Conservation (phyloP, 2,797 vertebrate species). For the Poecilia velifera region DNA sequence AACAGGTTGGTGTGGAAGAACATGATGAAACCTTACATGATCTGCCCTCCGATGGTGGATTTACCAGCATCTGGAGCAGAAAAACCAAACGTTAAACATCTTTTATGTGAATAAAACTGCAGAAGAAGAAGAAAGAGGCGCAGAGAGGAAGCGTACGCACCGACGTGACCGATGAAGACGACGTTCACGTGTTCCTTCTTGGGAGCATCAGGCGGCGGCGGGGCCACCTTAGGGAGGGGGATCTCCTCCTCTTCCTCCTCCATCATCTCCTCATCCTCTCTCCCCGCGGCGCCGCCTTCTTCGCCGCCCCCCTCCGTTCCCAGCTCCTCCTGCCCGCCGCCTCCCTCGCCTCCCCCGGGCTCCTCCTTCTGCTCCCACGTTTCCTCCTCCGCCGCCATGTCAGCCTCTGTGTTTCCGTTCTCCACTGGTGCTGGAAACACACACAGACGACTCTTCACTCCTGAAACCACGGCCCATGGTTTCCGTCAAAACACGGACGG, state of each 20-base stretch:
- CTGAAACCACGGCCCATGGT: no score
- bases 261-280: slow-evolving; percentile 88
- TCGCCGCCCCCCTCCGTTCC: slow-evolving; percentile 75
- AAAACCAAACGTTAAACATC: neutral
- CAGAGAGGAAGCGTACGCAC: slow-evolving; percentile 77
- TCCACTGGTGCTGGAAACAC: slow-evolving; percentile 83
- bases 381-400: slow-evolving; percentile 92
- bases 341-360: slow-evolving; percentile 85
- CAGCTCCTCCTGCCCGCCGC: slow-evolving; percentile 84
- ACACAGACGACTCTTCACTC: neutral
- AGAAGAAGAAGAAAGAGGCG: neutral
- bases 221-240: slow-evolving; percentile 88
- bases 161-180: slow-evolving; percentile 98
- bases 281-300: slow-evolving; percentile 75
- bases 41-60: slow-evolving; percentile 98
- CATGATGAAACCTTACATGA: slow-evolving; percentile 87
- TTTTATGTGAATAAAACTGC: neutral
- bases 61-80: slow-evolving; percentile 91
- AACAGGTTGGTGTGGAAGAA: no score
- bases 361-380: slow-evolving; percentile 98
- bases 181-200: slow-evolving; percentile 99
- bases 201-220: slow-evolving; percentile 89
- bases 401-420: slow-evolving; percentile 90
- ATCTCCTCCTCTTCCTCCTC: slow-evolving; percentile 98
- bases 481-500: no score